Evolutionary conservation across 2,888 invertebrate species (phyloP).

Genomic region (Tupiocoris notatus): DNA sequence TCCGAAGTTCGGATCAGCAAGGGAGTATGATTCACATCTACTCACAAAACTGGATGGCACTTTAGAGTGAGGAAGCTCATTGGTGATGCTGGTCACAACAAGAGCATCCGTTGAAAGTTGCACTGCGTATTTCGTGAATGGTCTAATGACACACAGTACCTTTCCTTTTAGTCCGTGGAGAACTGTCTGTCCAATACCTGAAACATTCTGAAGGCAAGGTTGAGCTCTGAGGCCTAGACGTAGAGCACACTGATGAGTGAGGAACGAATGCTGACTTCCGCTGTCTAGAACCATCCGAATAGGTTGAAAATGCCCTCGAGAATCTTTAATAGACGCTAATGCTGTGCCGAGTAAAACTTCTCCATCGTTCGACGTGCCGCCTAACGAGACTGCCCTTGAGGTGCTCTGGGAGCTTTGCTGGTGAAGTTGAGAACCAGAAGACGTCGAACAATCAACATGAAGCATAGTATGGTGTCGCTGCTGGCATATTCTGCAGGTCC

Average conservation of each 20-base stretch:
- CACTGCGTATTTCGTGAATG: no score
- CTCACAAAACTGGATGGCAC: no score
- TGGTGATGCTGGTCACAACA: not conserved
- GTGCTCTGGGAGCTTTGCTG: no score
- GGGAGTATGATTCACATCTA: not conserved
- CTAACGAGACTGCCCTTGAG: no score
- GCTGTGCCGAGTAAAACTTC: not conserved
- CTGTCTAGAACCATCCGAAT: not conserved
- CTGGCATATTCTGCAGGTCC: no score
- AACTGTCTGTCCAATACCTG: constrained; percentile 2
- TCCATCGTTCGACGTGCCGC: no score
- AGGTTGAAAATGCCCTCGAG: not conserved
- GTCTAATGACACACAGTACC: not conserved
- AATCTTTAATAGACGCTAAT: not conserved
- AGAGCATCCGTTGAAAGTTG: no score
- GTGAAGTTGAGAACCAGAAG: no score
- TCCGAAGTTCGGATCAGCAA: constrained; percentile 17
- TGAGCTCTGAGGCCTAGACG: not conserved
- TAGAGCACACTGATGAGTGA: not conserved
- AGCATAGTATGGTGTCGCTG: no score
- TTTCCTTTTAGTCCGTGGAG: not conserved
- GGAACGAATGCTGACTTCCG: constrained; percentile 2
- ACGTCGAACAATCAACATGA: no score
- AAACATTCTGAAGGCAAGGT: not conserved
- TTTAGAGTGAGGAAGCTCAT: not conserved